phyloP scores from a whole-genome alignment of 2,888 invertebrate genomes.

The Ophraella communa region DNA sequence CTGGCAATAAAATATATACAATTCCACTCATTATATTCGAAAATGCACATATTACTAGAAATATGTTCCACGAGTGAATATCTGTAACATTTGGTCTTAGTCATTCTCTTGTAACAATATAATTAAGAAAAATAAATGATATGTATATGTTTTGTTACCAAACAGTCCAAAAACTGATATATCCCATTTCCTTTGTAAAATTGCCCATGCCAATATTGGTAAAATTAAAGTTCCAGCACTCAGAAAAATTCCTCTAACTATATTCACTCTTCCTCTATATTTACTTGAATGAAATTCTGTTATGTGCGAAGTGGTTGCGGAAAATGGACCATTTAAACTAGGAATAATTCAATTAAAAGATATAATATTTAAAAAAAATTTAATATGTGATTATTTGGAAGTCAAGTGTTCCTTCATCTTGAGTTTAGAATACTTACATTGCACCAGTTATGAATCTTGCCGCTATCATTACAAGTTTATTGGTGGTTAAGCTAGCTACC shows the following conservation, averaged over 20 bases:
- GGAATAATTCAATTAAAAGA: conserved; percentile 30
- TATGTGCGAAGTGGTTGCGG: conserved; percentile 73
- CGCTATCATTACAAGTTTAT: conserved; percentile 68
- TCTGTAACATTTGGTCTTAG: conserved; percentile 57
- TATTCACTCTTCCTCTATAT: conserved; percentile 69
- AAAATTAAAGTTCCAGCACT: conserved; percentile 68
- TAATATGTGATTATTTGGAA: too few relatives aligned
- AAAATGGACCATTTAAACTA: conserved; percentile 74
- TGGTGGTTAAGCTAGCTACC: conserved; percentile 69
- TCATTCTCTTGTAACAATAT: background rate
- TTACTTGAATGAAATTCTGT: conserved; percentile 74
- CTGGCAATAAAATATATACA: conserved; percentile 68
- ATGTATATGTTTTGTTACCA: conserved; percentile 16
- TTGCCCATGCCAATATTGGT: conserved; percentile 73
- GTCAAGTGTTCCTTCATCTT: background rate
- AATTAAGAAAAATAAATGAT: background rate
- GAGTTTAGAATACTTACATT: background rate
- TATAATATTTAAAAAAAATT: background rate
- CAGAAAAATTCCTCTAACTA: conserved; percentile 70
- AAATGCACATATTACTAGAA: conserved; percentile 65
- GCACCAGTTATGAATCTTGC: conserved; percentile 65
- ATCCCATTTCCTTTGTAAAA: conserved; percentile 66
- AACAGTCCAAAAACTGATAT: conserved; percentile 28
- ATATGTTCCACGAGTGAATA: conserved; percentile 68
- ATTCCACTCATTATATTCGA: conserved; percentile 72